These are phyloP conservation scores for Synanthedon myopaeformis DNA, from an alignment of 2,888 invertebrate genomes.

Conservation along the genomic window DNA sequence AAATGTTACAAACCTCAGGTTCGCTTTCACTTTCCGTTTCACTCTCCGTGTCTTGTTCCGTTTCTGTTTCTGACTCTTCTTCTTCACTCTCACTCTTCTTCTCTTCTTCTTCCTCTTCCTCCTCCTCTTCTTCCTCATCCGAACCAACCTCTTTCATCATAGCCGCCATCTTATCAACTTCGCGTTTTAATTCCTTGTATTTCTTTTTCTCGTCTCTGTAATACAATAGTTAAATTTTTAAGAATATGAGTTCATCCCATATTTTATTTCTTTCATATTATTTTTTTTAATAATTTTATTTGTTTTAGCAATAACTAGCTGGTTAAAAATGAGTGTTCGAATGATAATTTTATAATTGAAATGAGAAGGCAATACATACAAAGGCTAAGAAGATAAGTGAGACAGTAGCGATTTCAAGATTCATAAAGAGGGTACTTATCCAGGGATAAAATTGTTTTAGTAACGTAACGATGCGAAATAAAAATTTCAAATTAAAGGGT, in stretches of 20 bases:
- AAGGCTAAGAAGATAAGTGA: too few relatives aligned
- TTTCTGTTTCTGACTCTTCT: conserved; percentile 74
- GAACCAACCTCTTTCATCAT: conserved; percentile 85
- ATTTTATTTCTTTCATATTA: too few relatives aligned
- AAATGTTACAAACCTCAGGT: conserved; percentile 65
- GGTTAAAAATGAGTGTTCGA: too few relatives aligned
- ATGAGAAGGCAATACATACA: too few relatives aligned
- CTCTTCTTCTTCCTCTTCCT: conserved; percentile 71
- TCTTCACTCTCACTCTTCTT: conserved; percentile 67
- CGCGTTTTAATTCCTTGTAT: conserved; percentile 85
- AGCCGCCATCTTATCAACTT: conserved; percentile 91
- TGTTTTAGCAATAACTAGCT: too few relatives aligned
- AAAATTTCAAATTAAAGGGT: background rate
- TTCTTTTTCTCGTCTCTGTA: conserved; percentile 82
- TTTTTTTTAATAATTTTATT: too few relatives aligned
- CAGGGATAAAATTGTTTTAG: too few relatives aligned
- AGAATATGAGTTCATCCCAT: too few relatives aligned
- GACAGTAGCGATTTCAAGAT: too few relatives aligned
- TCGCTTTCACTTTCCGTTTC: conserved; percentile 76
- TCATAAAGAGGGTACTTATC: background rate
- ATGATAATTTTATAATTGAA: too few relatives aligned
- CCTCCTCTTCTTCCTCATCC: conserved; percentile 77
- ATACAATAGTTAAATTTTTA: background rate
- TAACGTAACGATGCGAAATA: too few relatives aligned
- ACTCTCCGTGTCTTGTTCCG: conserved; percentile 76